These are phyloP conservation scores for Zaprionus tsacasi DNA, from an alignment of 1,140 invertebrate genomes.

Conservation along the genomic window DNA sequence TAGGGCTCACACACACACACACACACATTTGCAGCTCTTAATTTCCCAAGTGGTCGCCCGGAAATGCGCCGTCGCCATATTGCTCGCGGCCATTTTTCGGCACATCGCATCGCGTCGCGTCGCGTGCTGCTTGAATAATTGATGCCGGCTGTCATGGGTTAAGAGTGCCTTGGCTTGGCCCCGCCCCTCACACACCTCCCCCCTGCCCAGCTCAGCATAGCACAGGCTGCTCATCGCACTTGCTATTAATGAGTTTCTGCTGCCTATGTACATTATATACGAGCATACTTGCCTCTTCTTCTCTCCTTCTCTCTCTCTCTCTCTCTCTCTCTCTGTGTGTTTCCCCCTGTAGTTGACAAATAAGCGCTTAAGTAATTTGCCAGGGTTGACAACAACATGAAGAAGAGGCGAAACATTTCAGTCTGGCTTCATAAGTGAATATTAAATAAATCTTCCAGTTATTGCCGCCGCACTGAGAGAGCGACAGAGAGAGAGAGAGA, in stretches of 20 bases:
- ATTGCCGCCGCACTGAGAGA: constrained; percentile 57
- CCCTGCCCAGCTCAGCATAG: not conserved
- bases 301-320: constrained; percentile 12
- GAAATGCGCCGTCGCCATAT: constrained; percentile 58
- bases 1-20: constrained; percentile 3
- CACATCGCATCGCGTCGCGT: constrained; percentile 42
- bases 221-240: constrained; percentile 20
- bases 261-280: constrained; percentile 64
- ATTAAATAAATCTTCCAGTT: constrained; percentile 82
- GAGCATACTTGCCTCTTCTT: not conserved
- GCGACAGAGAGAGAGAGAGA: constrained; percentile 10
- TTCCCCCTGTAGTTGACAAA: constrained; percentile 73
- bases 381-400: constrained; percentile 49
- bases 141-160: constrained; percentile 61
- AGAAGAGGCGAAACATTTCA: constrained; percentile 37
- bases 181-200: not conserved
- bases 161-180: constrained; percentile 25
- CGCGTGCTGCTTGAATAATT: constrained; percentile 72
- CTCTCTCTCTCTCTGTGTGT: constrained; percentile 6
- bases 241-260: constrained; percentile 76
- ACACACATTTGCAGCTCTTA: constrained; percentile 30
- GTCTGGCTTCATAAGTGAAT: constrained; percentile 69
- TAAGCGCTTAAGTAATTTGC: constrained; percentile 81
- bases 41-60: constrained; percentile 66
- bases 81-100: constrained; percentile 66